A percentile compares a stretch with the other conserved stretches of the same genome.
Evolutionary conservation across 2,888 invertebrate species (phyloP).

Genomic region (Nipponacmea schrenckii): DNA sequence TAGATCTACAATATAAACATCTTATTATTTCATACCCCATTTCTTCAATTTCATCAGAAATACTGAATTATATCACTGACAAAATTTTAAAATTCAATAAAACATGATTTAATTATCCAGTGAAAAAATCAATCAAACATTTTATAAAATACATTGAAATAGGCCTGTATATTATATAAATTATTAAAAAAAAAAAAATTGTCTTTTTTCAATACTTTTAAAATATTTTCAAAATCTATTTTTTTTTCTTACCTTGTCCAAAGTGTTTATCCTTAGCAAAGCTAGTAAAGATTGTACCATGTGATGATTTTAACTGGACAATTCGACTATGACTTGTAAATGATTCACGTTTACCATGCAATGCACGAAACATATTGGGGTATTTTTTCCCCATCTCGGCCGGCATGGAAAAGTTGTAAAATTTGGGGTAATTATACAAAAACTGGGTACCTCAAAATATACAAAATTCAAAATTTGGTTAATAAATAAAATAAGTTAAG

Average conservation of each 20-base stretch:
- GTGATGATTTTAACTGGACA: background rate
- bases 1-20: slow-evolving; percentile 51
- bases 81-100: no score
- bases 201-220: no score
- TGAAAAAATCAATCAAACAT: no score
- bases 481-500: no score
- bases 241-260: background rate
- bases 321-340: background rate
- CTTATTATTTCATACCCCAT: background rate
- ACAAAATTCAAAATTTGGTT: no score
- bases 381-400: background rate
- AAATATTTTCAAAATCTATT: no score
- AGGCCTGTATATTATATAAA: no score
- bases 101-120: no score
- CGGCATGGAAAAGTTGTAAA: background rate
- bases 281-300: background rate
- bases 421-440: background rate
- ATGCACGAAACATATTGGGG: background rate
- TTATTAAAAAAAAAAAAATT: no score
- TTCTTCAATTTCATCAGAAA: background rate
- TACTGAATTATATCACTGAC: no score
- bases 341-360: background rate
- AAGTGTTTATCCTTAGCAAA: background rate
- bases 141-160: no score
- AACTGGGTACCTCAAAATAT: background rate